A percentile compares a stretch with the other conserved stretches of the same genome.
Conservation (phyloP, 92 coral and sea anemone species). For the Diadumene lineata region DNA sequence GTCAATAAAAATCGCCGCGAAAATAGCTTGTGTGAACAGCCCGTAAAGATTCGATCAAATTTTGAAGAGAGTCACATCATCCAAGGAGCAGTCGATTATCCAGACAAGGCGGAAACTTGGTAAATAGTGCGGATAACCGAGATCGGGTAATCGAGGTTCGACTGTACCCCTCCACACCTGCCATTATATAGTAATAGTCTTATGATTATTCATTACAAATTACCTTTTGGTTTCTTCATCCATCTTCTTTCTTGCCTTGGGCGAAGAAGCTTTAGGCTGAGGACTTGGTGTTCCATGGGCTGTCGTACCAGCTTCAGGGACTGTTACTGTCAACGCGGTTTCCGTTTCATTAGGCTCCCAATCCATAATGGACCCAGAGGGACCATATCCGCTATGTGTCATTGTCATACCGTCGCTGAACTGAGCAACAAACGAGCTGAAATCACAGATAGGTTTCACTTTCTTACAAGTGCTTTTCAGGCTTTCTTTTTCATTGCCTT, state of each 20-base stretch:
- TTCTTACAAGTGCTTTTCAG: slow-evolving; percentile 19
- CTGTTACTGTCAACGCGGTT: slow-evolving; percentile 36
- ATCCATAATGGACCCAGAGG: slow-evolving; percentile 55
- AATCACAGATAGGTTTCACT: slow-evolving; percentile 76
- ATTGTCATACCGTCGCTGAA: slow-evolving; percentile 94
- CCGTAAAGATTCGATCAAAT: no score
- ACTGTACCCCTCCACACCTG: no score
- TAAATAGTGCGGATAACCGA: no score
- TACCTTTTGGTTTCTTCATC: slow-evolving; percentile 76
- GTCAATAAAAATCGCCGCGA: no score
- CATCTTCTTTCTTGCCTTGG: slow-evolving; percentile 81
- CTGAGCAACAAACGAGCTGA: slow-evolving; percentile 90
- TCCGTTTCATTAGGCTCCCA: slow-evolving; percentile 44
- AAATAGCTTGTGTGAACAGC: no score
- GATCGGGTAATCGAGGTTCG: no score
- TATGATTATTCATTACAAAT: background rate
- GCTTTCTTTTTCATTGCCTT: slow-evolving; percentile 61
- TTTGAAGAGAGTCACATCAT: no score
- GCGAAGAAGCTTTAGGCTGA: slow-evolving; percentile 89
- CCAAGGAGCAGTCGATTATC: no score
- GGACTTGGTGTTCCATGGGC: slow-evolving; percentile 85
- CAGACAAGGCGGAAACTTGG: no score
- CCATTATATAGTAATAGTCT: no score
- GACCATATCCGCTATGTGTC: slow-evolving; percentile 88
- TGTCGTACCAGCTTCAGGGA: slow-evolving; percentile 35